These are phyloP conservation scores for Lophotriccus pileatus DNA, from an alignment of 2,797 vertebrate genomes.

Conservation along the genomic window DNA sequence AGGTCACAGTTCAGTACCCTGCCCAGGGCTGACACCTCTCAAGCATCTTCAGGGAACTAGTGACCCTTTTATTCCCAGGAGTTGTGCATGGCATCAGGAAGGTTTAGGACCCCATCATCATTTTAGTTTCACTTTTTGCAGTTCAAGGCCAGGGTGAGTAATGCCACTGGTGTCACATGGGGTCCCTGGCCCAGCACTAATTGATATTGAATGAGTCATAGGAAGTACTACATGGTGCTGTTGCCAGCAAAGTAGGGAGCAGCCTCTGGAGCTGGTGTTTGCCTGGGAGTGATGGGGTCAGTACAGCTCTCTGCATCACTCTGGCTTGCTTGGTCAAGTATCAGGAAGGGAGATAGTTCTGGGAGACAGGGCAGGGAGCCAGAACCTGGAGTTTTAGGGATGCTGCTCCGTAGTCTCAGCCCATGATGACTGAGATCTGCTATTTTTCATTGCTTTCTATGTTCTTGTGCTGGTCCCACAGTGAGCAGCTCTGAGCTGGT, in stretches of 20 bases:
- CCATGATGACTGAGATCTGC: not conserved
- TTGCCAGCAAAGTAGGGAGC: not conserved
- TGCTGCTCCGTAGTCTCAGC: rapidly evolving
- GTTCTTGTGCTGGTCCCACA: rapidly evolving
- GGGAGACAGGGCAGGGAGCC: not conserved
- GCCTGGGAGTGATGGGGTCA: not conserved
- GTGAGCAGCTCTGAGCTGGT: not conserved
- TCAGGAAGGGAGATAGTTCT: not conserved
- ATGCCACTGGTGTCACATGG: not conserved
- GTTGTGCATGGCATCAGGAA: rapidly evolving
- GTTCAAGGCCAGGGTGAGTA: not conserved
- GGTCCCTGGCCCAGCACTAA: not conserved
- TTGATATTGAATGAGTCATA: rapidly evolving
- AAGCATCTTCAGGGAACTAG: not conserved
- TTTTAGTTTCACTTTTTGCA: not conserved
- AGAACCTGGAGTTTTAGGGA: not conserved
- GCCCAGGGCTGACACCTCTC: rapidly evolving
- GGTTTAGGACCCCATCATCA: not conserved
- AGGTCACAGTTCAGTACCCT: not conserved
- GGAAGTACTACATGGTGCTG: rapidly evolving
- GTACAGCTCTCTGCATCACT: rapidly evolving
- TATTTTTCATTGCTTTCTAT: not conserved
- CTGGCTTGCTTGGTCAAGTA: not conserved
- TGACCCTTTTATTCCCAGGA: not conserved
- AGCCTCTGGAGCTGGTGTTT: rapidly evolving